A percentile compares a stretch with the other conserved stretches of the same genome.
These are phyloP conservation scores for Corythoichthys intestinalis DNA, from an alignment of 2,113 vertebrate genomes.

Conservation along the genomic window DNA sequence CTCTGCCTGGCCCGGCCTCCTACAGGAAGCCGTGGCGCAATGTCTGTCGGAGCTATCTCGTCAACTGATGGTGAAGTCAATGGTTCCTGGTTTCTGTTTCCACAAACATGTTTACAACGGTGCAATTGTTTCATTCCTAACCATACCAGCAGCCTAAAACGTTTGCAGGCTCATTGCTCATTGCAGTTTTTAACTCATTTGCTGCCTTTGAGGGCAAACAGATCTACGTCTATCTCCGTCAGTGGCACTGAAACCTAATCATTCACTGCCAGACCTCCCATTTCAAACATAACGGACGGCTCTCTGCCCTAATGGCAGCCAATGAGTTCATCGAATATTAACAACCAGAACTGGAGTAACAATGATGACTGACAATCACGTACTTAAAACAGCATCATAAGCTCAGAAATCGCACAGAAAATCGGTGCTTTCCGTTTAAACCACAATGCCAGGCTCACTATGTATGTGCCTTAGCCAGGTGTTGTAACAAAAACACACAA, in stretches of 20 bases:
- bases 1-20: too few relatives aligned
- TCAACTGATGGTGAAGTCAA: background rate
- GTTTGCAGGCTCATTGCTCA: background rate
- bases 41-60: background rate
- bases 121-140: slow-evolving; percentile 39
- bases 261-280: too few relatives aligned
- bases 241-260: too few relatives aligned
- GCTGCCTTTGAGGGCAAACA: too few relatives aligned
- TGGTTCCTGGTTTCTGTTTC: slow-evolving; percentile 8
- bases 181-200: too few relatives aligned
- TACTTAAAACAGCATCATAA: slow-evolving; percentile 35
- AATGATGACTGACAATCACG: slow-evolving; percentile 61
- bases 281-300: too few relatives aligned
- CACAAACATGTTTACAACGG: slow-evolving; percentile 25
- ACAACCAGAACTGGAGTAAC: slow-evolving; percentile 5
- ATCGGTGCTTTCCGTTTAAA: slow-evolving; percentile 58
- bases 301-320: too few relatives aligned
- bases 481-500: slow-evolving; percentile 37
- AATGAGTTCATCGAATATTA: too few relatives aligned
- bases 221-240: too few relatives aligned
- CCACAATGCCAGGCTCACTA: slow-evolving; percentile 31
- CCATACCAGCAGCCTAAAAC: slow-evolving; percentile 39
- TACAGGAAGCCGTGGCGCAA: background rate
- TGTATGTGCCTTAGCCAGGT: slow-evolving; percentile 64
- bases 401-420: slow-evolving; percentile 38